Evolutionary conservation across 1,140 invertebrate genomes (phyloP).

Genomic region (Saccostrea glomerata): DNA sequence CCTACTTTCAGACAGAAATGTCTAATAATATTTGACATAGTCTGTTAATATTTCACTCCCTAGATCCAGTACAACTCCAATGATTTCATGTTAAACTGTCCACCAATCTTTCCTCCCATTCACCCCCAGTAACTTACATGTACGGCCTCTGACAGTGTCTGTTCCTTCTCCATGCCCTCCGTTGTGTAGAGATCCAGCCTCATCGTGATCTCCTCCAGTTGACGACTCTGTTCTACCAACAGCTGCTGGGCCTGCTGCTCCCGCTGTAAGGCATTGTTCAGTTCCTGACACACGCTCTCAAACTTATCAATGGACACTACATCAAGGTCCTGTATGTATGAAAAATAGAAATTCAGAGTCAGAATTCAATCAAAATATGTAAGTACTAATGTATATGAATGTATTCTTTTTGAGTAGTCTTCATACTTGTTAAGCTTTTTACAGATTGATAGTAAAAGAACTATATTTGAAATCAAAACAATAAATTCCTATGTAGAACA

Average conservation of each 20-base stretch:
- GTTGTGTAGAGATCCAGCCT: conserved; percentile 69
- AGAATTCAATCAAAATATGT: no score
- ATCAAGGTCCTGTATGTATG: conserved; percentile 60
- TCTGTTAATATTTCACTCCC: no score
- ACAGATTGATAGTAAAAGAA: not conserved
- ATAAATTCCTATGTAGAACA: not conserved
- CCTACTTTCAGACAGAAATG: no score
- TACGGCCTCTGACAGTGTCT: conserved; percentile 69
- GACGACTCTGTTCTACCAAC: conserved; percentile 74
- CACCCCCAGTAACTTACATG: conserved; percentile 62
- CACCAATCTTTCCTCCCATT: not conserved
- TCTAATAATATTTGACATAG: no score
- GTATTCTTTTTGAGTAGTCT: no score
- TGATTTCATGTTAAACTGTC: no score
- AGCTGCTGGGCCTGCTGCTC: conserved; percentile 75
- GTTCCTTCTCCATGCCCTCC: conserved; percentile 70
- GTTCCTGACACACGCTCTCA: conserved; percentile 74
- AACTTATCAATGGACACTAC: conserved; percentile 73
- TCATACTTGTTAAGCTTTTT: no score
- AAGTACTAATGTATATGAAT: no score
- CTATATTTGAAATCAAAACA: not conserved
- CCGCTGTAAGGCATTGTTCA: conserved; percentile 72
- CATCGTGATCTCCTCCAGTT: conserved; percentile 70
- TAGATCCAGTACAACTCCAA: no score
- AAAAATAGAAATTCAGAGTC: no score